Percentiles rank a stretch among this genome's conserved stretches.
These are phyloP conservation scores for Hypotaenidia philippensis DNA, from an alignment of 2,797 vertebrate species.

Conservation along the genomic window DNA sequence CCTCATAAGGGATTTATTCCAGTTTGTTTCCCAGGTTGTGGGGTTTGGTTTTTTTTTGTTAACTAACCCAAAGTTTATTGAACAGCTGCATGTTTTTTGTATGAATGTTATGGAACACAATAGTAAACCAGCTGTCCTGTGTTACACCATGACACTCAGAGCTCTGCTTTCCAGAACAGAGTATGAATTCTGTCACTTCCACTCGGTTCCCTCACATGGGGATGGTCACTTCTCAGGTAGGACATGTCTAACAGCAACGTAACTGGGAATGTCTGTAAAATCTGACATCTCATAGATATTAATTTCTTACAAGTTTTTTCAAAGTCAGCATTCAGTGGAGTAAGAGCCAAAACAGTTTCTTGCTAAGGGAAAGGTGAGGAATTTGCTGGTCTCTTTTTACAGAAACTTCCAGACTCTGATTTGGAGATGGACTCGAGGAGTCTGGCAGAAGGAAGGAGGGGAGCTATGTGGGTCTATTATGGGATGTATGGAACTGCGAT, in stretches of 20 bases:
- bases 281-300: fast-evolving
- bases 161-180: not conserved
- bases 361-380: not conserved
- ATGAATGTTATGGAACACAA: not conserved
- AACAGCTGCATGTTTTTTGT: not conserved
- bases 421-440: not conserved
- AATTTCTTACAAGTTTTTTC: not conserved
- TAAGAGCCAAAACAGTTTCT: not conserved
- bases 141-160: not conserved
- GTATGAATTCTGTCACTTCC: not conserved
- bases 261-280: not conserved
- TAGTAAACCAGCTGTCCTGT: not conserved
- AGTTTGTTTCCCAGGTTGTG: not conserved
- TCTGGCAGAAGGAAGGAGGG: not conserved
- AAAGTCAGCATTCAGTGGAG: not conserved
- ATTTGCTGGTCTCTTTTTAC: not conserved
- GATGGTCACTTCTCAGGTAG: not conserved
- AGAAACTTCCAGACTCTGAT: not conserved
- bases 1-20: not conserved
- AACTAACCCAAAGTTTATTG: not conserved
- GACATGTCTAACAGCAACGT: not conserved
- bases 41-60: not conserved
- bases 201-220: not conserved
- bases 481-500: not conserved
- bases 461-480: not conserved